phyloP scores from a whole-genome alignment of 1,140 invertebrate genomes.

The Trichonephila clavipes region DNA sequence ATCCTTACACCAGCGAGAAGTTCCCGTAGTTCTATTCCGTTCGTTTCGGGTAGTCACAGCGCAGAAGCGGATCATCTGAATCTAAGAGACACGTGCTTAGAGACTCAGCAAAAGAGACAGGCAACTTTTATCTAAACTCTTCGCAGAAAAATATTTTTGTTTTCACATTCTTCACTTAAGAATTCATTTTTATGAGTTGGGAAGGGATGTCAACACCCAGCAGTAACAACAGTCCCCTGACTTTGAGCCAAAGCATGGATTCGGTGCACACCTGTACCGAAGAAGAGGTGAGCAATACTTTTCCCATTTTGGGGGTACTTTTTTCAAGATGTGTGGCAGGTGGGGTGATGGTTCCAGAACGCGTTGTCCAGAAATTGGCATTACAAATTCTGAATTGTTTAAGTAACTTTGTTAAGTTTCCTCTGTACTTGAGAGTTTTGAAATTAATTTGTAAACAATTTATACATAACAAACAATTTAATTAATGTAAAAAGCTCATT shows the following conservation, averaged over 20 bases:
- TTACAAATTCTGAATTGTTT: background rate
- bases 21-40: slow-evolving; percentile 60
- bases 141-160: slow-evolving; percentile 21
- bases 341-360: background rate
- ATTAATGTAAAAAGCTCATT: background rate
- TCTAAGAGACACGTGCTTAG: slow-evolving; percentile 57
- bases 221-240: slow-evolving; percentile 76
- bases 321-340: background rate
- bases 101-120: slow-evolving; percentile 21
- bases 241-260: slow-evolving; percentile 80
- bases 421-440: background rate
- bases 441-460: background rate
- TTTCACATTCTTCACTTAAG: slow-evolving; percentile 23
- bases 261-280: slow-evolving; percentile 79
- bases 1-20: slow-evolving; percentile 47
- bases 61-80: slow-evolving; percentile 35
- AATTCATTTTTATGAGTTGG: slow-evolving; percentile 73
- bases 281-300: slow-evolving; percentile 79
- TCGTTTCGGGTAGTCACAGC: slow-evolving; percentile 47
- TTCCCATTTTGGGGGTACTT: background rate
- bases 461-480: background rate
- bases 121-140: background rate
- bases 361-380: background rate
- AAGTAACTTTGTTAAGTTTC: background rate
- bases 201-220: slow-evolving; percentile 76